Conservation (phyloP, 2,113 vertebrate genomes). For the Variabilichromis moorii region DNA sequence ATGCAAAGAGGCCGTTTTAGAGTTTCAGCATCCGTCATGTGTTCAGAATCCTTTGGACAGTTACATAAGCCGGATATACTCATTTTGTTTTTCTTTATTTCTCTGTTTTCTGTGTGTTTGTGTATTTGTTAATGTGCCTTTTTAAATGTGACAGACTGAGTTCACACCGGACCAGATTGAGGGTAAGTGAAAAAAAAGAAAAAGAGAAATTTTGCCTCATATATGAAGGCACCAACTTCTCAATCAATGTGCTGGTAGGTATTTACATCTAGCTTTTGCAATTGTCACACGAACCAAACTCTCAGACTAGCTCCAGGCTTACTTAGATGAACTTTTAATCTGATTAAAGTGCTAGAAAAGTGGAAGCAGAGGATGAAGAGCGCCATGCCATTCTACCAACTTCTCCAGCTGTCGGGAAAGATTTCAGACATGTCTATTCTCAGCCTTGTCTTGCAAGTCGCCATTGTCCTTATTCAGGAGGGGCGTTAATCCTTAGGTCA, state of each 20-base stretch:
- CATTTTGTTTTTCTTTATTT: neutral
- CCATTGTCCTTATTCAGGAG: neutral
- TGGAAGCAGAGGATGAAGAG: neutral
- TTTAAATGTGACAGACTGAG: constrained; percentile 34
- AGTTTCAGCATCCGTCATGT: neutral
- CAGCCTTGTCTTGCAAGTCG: constrained; percentile 3
- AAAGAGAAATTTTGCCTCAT: neutral
- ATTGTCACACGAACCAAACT: neutral
- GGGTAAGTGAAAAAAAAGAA: constrained; percentile 57
- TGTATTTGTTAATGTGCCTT: neutral
- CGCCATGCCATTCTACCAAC: neutral
- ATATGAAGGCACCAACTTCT: neutral
- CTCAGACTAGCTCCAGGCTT: neutral
- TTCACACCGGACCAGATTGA: constrained; percentile 72
- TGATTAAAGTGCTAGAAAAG: neutral
- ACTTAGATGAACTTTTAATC: neutral
- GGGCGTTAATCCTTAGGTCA: constrained; percentile 7
- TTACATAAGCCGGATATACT: neutral
- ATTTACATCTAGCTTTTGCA: neutral
- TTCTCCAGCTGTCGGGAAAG: constrained; percentile 32
- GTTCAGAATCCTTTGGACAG: neutral
- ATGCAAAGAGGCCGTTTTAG: neutral
- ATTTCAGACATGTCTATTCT: constrained; percentile 56
- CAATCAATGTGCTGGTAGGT: neutral
- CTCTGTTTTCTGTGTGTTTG: neutral